These are phyloP conservation scores for Prunella himalayana DNA, from an alignment of 2,113 vertebrate species.

Conservation along the genomic window DNA sequence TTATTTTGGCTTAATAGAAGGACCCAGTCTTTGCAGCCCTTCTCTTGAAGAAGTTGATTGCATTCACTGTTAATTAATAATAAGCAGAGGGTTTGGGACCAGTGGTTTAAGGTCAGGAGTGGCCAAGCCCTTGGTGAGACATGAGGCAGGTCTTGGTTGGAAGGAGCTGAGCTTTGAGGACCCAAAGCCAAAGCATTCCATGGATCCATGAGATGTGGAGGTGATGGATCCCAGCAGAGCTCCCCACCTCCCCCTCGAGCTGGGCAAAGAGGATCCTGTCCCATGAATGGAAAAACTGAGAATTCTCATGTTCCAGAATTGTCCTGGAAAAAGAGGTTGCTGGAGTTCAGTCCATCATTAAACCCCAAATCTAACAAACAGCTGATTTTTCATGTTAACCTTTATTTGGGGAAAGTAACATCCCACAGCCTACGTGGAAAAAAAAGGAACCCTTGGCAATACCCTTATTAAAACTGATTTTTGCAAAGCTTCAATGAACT, in stretches of 20 bases:
- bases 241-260: neutral
- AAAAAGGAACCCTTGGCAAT: neutral
- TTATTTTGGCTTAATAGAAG: neutral
- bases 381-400: neutral
- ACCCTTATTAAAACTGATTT: neutral
- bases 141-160: neutral
- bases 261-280: neutral
- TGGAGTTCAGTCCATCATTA: neutral
- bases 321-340: neutral
- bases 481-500: neutral
- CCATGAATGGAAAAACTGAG: neutral
- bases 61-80: neutral
- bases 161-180: neutral
- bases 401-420: neutral
- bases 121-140: neutral
- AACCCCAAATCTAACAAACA: neutral
- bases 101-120: neutral
- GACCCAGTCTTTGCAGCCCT: neutral
- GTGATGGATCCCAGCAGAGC: neutral
- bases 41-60: neutral
- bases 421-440: neutral
- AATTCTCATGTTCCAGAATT: neutral
- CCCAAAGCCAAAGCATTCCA: accelerated
- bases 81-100: neutral
- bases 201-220: accelerated